phyloP scores from a whole-genome alignment of 64 coral and sea anemone genomes.

The Trachythela sp. region DNA sequence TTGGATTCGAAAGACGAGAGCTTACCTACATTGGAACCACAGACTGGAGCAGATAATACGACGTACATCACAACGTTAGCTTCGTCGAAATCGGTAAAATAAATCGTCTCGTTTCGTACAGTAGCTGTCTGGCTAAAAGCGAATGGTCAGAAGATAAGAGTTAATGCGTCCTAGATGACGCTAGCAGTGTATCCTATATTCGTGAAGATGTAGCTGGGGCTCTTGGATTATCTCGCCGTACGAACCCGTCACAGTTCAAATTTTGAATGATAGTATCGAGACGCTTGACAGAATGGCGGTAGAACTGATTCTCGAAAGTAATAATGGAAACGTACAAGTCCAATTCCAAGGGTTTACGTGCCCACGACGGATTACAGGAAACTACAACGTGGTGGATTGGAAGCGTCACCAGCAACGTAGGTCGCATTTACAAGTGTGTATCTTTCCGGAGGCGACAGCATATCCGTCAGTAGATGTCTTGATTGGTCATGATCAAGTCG shows the following conservation, averaged over 20 bases:
- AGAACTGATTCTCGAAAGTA: not conserved
- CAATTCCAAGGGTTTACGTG: not conserved
- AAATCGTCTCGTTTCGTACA: not conserved
- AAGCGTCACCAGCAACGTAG: not conserved
- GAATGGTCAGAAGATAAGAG: conserved; percentile 3
- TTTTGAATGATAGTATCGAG: not conserved
- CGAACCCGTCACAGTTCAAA: not conserved
- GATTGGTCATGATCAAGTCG: not conserved
- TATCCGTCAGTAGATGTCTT: not conserved
- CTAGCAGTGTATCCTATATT: not conserved
- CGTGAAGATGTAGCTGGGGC: not conserved
- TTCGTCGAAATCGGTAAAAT: not conserved
- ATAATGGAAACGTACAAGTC: not conserved
- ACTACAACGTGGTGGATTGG: not conserved
- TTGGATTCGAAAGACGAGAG: not conserved
- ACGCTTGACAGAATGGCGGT: not conserved
- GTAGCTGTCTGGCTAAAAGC: not conserved
- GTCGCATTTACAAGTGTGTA: not conserved
- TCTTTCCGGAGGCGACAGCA: not conserved
- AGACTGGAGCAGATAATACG: not conserved
- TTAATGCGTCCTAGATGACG: not conserved
- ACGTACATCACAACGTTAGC: not conserved
- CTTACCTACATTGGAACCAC: not conserved
- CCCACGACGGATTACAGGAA: not conserved
- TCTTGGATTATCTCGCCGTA: not conserved